Percentiles rank a stretch among this genome's conserved stretches.
Conservation (phyloP, 2,113 vertebrate genomes). For the Triplophysa rosa region DNA sequence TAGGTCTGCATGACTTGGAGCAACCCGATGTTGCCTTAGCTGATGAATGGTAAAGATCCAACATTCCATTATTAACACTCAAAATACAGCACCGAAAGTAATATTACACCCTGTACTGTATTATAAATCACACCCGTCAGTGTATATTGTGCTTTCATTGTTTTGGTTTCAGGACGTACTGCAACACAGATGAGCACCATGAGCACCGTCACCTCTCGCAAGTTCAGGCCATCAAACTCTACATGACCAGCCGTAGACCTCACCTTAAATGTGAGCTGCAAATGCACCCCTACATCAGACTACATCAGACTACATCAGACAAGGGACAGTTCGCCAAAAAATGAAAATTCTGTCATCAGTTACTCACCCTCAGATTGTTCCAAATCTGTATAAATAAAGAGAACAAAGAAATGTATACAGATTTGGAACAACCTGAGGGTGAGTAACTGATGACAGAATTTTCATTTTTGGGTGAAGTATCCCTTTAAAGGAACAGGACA, state of each 20-base stretch:
- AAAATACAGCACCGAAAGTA: neutral
- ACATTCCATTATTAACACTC: constrained; percentile 37
- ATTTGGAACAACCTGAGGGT: too few relatives aligned
- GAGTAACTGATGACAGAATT: too few relatives aligned
- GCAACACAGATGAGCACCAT: constrained; percentile 91
- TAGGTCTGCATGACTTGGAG: constrained; percentile 95
- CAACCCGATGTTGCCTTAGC: constrained; percentile 96
- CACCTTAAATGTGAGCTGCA: constrained; percentile 86
- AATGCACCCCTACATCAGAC: neutral
- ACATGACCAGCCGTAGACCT: constrained; percentile 88
- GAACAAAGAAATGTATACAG: too few relatives aligned
- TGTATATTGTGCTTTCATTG: neutral
- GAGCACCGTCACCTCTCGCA: constrained; percentile 92
- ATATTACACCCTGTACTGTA: neutral
- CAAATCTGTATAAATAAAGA: too few relatives aligned
- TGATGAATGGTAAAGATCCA: constrained; percentile 89
- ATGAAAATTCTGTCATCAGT: too few relatives aligned
- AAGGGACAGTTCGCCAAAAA: too few relatives aligned
- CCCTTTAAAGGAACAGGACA: too few relatives aligned
- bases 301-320: too few relatives aligned
- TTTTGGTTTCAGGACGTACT: constrained; percentile 86
- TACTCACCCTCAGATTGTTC: too few relatives aligned
- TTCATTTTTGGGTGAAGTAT: too few relatives aligned
- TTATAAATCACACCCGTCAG: neutral
- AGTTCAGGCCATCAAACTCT: constrained; percentile 92